A percentile compares a stretch with the other conserved stretches of the same genome.
Evolutionary conservation across 1,140 invertebrate species (phyloP).

Genomic region (Meteorus sp.): DNA sequence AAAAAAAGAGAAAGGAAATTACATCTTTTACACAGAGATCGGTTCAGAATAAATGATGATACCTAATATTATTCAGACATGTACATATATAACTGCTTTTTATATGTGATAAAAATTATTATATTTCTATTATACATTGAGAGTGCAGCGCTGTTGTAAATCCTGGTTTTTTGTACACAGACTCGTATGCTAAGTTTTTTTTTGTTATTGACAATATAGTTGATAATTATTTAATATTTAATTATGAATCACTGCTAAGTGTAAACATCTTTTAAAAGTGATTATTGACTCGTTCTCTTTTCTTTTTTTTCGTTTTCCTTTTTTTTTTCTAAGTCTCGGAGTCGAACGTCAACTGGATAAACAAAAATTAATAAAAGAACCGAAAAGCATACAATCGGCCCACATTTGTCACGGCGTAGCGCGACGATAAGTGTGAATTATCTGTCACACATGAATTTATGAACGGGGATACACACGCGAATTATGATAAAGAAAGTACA

Average conservation of each 20-base stretch:
- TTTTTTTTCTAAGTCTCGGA: too few species aligned
- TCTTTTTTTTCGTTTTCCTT: too few species aligned
- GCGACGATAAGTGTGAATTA: too few species aligned
- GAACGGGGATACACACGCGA: too few species aligned
- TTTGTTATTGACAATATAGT: slow-evolving; percentile 46
- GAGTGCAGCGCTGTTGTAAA: slow-evolving; percentile 52
- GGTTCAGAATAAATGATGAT: slow-evolving; percentile 39
- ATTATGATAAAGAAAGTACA: too few species aligned
- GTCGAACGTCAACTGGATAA: too few species aligned
- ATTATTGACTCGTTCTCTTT: slow-evolving; percentile 5
- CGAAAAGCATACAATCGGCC: too few species aligned
- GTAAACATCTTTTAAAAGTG: slow-evolving; percentile 35
- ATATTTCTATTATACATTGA: slow-evolving; percentile 53
- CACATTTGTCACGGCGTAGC: too few species aligned
- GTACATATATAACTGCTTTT: slow-evolving; percentile 56
- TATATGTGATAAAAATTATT: slow-evolving; percentile 57
- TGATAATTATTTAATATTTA: slow-evolving; percentile 54
- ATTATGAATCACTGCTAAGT: slow-evolving; percentile 40
- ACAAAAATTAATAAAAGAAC: slow-evolving; percentile 6
- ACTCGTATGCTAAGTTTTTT: slow-evolving; percentile 42
- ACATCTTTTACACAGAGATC: slow-evolving; percentile 21
- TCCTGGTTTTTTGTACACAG: slow-evolving; percentile 49
- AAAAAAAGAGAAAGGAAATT: slow-evolving; percentile 2
- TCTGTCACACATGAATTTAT: too few species aligned
- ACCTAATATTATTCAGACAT: slow-evolving; percentile 50